Conservation (phyloP, 2,113 vertebrate species). For the Petroica traversi region DNA sequence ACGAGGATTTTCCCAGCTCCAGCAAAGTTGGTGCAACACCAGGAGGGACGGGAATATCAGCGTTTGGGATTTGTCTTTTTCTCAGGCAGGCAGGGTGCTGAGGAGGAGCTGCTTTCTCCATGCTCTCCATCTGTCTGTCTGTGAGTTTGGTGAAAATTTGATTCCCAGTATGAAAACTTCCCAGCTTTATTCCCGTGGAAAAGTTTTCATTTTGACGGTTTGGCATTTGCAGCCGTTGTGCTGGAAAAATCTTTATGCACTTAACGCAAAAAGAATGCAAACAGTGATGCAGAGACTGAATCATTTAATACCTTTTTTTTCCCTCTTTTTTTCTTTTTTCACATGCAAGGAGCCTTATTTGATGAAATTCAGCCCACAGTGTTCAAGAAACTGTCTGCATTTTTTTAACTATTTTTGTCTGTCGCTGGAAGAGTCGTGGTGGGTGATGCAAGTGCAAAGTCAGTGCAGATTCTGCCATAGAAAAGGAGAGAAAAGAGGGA, state of each 20-base stretch:
- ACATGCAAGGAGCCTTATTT: not conserved
- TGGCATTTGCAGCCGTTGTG: conserved; percentile 2
- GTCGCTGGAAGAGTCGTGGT: not conserved
- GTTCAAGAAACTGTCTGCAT: conserved; percentile 50
- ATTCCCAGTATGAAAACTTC: conserved; percentile 18
- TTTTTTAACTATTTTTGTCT: conserved; percentile 49
- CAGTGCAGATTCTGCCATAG: not conserved
- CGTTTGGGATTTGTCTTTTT: not conserved
- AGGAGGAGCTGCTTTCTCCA: not conserved
- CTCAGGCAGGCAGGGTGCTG: not conserved
- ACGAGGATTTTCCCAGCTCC: not conserved
- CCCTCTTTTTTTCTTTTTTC: accelerated
- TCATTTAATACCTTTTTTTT: conserved; percentile 29
- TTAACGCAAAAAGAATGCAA: conserved; percentile 15
- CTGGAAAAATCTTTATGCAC: not conserved
- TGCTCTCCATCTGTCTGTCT: not conserved
- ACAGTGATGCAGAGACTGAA: conserved; percentile 1
- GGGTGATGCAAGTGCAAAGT: not conserved
- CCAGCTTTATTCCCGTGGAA: not conserved
- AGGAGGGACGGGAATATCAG: not conserved
- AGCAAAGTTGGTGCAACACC: not conserved
- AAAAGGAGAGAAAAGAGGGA: not conserved
- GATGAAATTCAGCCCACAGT: conserved; percentile 1
- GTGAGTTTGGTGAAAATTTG: not conserved
- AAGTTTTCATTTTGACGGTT: not conserved